Conservation (phyloP, 2,797 vertebrate species). For the Malacoctenus gilli region DNA sequence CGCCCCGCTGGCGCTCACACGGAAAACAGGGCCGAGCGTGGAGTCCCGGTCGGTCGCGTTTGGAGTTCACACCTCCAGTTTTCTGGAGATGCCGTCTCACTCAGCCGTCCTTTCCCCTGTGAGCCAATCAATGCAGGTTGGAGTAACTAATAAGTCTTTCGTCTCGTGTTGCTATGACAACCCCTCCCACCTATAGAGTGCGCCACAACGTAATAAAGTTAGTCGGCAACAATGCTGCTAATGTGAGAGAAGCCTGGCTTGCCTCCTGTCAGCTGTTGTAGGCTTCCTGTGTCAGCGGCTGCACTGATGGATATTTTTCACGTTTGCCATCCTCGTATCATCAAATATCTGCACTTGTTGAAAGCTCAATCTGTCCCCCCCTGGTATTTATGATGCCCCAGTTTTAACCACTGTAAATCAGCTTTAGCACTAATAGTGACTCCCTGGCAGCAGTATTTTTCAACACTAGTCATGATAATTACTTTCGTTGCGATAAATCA, state of each 20-base stretch:
- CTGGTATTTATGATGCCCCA: slow-evolving; percentile 41
- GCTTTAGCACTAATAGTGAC: slow-evolving; percentile 31
- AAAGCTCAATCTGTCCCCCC: slow-evolving; percentile 27
- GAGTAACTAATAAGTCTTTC: too few relatives aligned
- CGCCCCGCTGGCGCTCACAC: too few relatives aligned
- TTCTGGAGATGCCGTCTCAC: slow-evolving; percentile 20
- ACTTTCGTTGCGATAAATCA: slow-evolving; percentile 50
- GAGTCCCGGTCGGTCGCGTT: too few relatives aligned
- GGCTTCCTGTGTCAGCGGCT: slow-evolving; percentile 7
- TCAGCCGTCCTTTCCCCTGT: slow-evolving; percentile 23
- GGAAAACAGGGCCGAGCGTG: too few relatives aligned
- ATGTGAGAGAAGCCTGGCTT: slow-evolving; percentile 40
- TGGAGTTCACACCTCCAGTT: too few relatives aligned
- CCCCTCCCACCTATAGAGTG: too few relatives aligned
- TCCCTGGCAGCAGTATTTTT: slow-evolving; percentile 39
- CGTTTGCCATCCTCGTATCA: slow-evolving; percentile 3
- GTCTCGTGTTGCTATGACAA: too few relatives aligned
- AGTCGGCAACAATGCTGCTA: too few relatives aligned
- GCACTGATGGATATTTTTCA: background rate
- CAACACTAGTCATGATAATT: slow-evolving; percentile 44
- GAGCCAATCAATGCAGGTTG: too few relatives aligned
- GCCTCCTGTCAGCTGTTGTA: too few relatives aligned
- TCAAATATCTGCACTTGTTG: slow-evolving; percentile 39
- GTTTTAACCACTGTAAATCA: slow-evolving; percentile 56
- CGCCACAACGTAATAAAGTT: too few relatives aligned